These are phyloP conservation scores for Tachina grossa DNA, from an alignment of 2,888 invertebrate genomes.

Conservation along the genomic window DNA sequence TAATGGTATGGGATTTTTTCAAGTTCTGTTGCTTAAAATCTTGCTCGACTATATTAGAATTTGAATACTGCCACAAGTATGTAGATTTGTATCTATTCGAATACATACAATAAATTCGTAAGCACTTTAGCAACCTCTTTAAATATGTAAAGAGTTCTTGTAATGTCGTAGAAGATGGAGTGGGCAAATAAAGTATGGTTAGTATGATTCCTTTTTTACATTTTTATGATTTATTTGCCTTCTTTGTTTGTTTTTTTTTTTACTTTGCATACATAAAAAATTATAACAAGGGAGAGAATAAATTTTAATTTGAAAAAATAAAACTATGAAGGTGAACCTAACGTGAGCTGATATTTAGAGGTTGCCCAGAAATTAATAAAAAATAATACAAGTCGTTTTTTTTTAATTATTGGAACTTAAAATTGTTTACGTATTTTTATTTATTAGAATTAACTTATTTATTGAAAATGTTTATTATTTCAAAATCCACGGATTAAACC, in stretches of 20 bases:
- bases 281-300: neutral
- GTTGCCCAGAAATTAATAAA: no score
- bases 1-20: no score
- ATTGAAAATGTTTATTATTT: no score
- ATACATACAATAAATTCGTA: neutral
- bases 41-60: neutral
- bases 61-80: no score
- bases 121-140: slow-evolving; percentile 15
- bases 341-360: no score
- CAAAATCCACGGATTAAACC: no score
- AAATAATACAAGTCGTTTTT: no score
- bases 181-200: slow-evolving; percentile 13
- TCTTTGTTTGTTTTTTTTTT: neutral
- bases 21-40: neutral
- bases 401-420: no score
- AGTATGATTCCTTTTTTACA: neutral
- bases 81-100: neutral
- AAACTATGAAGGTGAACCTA: neutral
- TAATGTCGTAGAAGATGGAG: slow-evolving; percentile 16
- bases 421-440: no score
- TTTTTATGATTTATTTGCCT: neutral
- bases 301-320: neutral
- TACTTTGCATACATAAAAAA: neutral
- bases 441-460: no score
- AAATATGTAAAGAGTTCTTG: slow-evolving; percentile 39